These are phyloP conservation scores for Rafetus swinhoei DNA, from an alignment of 2,113 vertebrate genomes.

Conservation along the genomic window DNA sequence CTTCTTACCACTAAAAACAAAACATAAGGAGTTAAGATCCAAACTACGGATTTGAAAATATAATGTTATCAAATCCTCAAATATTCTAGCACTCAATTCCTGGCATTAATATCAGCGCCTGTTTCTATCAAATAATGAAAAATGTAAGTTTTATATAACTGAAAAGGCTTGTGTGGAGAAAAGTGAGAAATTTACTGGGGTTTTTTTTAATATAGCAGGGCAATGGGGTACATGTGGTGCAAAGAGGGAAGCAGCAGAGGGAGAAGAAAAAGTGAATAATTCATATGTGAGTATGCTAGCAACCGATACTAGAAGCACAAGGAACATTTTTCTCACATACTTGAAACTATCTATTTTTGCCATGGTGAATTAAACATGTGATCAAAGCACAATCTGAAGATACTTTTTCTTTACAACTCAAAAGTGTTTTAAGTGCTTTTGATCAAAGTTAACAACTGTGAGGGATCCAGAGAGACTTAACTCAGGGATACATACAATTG, in stretches of 20 bases:
- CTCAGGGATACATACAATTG: not conserved
- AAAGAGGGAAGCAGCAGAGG: not conserved
- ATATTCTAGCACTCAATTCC: not conserved
- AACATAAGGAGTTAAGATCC: not conserved
- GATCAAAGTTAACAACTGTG: not conserved
- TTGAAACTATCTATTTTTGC: not conserved
- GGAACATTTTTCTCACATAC: not conserved
- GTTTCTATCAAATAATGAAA: not conserved
- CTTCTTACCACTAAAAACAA: not conserved
- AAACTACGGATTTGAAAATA: not conserved
- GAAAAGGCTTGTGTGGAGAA: not conserved
- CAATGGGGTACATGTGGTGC: not conserved
- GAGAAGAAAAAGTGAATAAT: not conserved
- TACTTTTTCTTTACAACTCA: not conserved
- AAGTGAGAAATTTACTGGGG: not conserved
- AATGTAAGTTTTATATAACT: not conserved
- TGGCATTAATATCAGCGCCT: not conserved
- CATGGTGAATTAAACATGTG: not conserved
- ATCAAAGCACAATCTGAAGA: conserved; percentile 15
- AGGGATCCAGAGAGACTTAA: not conserved
- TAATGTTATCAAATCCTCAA: not conserved
- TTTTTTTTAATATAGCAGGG: not conserved
- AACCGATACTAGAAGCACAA: not conserved
- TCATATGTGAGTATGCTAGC: not conserved
- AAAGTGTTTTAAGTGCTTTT: not conserved